Evolutionary conservation across 1,140 invertebrate genomes (phyloP), one percentile per base, ranked within the genome.

Genomic region (Fopius arisanus): DNA sequence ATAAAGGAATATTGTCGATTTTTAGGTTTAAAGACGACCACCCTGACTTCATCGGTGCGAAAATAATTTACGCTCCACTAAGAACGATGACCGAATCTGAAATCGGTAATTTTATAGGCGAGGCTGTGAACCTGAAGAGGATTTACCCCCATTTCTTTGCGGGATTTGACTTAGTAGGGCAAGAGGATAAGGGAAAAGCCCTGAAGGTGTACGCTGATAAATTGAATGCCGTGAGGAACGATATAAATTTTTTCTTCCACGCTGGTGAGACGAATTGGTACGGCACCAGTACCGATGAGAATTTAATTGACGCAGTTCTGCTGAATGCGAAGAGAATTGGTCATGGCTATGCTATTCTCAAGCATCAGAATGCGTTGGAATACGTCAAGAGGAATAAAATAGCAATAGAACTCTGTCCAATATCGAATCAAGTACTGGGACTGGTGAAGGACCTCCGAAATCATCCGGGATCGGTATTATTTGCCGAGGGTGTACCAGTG

Each of bases 201-300:
- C 79, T 92, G 0, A n/a, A 81, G 0, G 72, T 85, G 14, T 92
- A 90, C 73, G 75, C 89, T 0, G 78, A 89, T 9, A 79, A 84
- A 26, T 77, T 92, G 2, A 79, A 86, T 1, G 75, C 74, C 2
- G 81, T 89, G 48, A 88, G 84, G 21, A 80, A 78, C 0, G 81
- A 91, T 1, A 86, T 95, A 2, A 88, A 91, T 7, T 93, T 91
- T 75, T 94, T 94, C 78, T 96, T 95, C 78, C 95, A 96, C 81
- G 93, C 94, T 0, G 94, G 94, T 3, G 95, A 96, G 87, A 96
- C 95, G 0, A 91, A 94, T 86, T 93, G 93, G 92, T 91, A 88
- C 71, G 93, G 93, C 7, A 83, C 86, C 0, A 72, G 82, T 0
- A 90, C 90, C 0, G 92, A 93, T 82, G 89, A 92, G 69, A 96